phyloP scores from a whole-genome alignment of 2,113 vertebrate species.

The Bos javanicus region DNA sequence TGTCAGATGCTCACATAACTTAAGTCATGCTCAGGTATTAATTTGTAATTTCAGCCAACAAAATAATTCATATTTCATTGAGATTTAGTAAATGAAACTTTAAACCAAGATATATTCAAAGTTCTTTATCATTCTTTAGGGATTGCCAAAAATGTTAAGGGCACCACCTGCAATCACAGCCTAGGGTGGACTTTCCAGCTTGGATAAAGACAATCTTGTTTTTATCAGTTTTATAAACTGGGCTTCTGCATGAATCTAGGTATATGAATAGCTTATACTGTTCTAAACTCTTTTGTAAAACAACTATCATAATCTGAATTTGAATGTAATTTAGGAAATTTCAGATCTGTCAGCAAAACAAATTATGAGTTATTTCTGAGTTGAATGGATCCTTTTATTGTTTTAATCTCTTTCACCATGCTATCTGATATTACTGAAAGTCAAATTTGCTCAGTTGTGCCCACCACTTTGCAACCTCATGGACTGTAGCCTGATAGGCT shows the following conservation, averaged over 20 bases:
- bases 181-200: accelerated
- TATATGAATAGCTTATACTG: neutral
- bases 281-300: neutral
- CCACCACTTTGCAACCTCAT: neutral
- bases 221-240: neutral
- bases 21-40: neutral
- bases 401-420: neutral
- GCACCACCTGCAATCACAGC: neutral
- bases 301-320: neutral
- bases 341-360: neutral
- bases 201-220: neutral
- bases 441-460: neutral
- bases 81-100: neutral
- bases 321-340: neutral
- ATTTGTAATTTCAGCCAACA: neutral
- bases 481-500: neutral
- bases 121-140: neutral
- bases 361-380: neutral
- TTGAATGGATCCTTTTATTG: neutral
- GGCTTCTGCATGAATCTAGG: neutral
- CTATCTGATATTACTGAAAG: neutral
- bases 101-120: neutral
- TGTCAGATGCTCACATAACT: neutral
- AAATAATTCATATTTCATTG: neutral
- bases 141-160: neutral